These are phyloP conservation scores for Halictus ligatus DNA, from an alignment of 2,888 invertebrate species.

Conservation along the genomic window DNA sequence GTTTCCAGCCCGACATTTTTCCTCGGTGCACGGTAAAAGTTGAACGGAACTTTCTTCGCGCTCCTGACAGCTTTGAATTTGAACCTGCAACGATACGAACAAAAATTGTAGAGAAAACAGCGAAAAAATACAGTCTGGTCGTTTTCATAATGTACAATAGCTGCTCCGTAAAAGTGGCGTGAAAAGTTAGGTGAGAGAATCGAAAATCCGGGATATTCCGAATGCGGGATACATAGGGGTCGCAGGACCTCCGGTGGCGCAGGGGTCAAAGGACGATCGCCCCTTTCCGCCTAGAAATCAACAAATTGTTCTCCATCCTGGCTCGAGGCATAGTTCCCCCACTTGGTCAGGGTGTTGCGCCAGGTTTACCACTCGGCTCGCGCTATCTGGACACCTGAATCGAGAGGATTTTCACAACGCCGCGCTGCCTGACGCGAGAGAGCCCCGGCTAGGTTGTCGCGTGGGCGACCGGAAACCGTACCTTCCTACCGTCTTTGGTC, in stretches of 20 bases:
- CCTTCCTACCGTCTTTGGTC: conserved; percentile 85
- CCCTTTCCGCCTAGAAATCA: conserved; percentile 21
- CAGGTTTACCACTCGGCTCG: conserved; percentile 70
- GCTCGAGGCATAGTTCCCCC: conserved; percentile 22
- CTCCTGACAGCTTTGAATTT: too few species aligned
- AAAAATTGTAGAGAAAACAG: too few species aligned
- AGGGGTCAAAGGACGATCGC: not conserved
- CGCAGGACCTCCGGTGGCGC: not conserved
- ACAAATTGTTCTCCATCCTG: conserved; percentile 47
- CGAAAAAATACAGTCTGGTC: too few species aligned
- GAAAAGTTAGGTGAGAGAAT: too few species aligned
- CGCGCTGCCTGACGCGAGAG: conserved; percentile 68
- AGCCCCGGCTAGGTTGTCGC: conserved; percentile 77
- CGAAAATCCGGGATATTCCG: too few species aligned
- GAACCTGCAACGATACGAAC: too few species aligned
- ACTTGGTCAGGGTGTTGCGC: conserved; percentile 68
- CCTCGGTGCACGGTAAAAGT: not conserved
- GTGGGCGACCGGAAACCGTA: conserved; percentile 85
- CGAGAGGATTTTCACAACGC: conserved; percentile 79
- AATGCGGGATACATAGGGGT: not conserved
- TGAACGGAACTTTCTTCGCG: too few species aligned
- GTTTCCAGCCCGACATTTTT: not conserved
- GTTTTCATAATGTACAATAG: too few species aligned
- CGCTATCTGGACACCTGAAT: conserved; percentile 75
- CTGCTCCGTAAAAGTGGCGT: too few species aligned